phyloP scores from a whole-genome alignment of 1,140 invertebrate genomes.

The Leptonema lineaticorne region DNA sequence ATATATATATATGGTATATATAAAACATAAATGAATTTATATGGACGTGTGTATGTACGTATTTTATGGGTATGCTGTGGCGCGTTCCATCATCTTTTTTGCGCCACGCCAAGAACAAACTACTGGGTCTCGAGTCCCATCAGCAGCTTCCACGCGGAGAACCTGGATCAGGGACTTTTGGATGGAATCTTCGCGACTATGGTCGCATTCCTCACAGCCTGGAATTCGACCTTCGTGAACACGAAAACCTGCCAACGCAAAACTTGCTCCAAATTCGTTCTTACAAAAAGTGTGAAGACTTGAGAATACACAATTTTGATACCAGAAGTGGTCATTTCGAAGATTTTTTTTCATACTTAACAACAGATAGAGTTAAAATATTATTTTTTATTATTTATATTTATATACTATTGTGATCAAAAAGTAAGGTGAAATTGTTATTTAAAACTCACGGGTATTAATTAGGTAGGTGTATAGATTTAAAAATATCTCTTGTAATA shows the following conservation, averaged over 20 bases:
- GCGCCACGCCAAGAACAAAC: not conserved
- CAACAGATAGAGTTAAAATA: no score
- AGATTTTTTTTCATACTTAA: no score
- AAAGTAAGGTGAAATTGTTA: no score
- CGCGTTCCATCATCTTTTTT: conserved; percentile 7
- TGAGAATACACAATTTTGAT: no score
- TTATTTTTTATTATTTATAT: no score
- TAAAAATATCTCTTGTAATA: no score
- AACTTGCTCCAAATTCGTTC: conserved; percentile 35
- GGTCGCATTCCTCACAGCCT: conserved; percentile 10
- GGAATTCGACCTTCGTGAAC: conserved; percentile 27
- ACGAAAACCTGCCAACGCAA: conserved; percentile 23
- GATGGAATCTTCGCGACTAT: conserved; percentile 14
- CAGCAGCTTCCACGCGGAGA: conserved; percentile 10
- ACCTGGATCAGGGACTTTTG: not conserved
- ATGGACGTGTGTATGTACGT: not conserved
- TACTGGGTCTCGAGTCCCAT: not conserved
- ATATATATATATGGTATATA: not conserved
- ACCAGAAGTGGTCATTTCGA: no score
- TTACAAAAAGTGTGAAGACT: no score
- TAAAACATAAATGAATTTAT: no score
- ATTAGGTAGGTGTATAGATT: no score
- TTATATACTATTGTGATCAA: no score
- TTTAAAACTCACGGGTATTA: no score
- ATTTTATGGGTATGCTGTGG: not conserved